phyloP scores from a whole-genome alignment of 37 sponge, comb jelly and placozoan species.

The Axinella damicornis region DNA sequence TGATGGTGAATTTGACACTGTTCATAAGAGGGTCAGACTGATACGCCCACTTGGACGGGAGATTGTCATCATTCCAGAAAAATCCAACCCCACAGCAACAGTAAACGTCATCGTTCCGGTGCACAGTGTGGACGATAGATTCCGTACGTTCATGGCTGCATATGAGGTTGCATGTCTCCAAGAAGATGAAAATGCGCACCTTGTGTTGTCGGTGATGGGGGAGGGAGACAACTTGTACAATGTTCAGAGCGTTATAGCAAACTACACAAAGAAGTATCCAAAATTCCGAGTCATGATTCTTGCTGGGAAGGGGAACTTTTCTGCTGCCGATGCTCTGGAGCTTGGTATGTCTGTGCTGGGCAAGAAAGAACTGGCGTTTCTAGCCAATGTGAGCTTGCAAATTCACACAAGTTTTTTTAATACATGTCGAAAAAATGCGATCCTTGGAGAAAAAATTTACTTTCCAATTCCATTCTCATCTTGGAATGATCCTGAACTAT shows the following conservation, averaged over 20 bases:
- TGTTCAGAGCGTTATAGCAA: slow-evolving; percentile 1
- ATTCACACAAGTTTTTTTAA: slow-evolving; percentile 16
- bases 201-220: slow-evolving; percentile 34
- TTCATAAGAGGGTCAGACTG: slow-evolving; percentile 11
- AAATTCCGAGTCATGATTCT: slow-evolving; percentile 8
- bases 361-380: slow-evolving; percentile 42
- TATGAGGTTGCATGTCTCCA: slow-evolving; percentile 13
- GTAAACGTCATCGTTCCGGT: slow-evolving; percentile 9
- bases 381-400: slow-evolving; percentile 39
- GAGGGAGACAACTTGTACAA: background rate
- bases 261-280: slow-evolving; percentile 20
- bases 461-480: slow-evolving; percentile 62
- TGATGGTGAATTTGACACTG: background rate
- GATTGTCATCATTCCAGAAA: background rate
- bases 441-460: slow-evolving; percentile 42
- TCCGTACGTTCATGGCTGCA: slow-evolving; percentile 8
- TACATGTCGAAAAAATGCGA: slow-evolving; percentile 49
- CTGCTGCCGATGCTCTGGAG: slow-evolving; percentile 40
- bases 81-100: background rate
- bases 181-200: slow-evolving; percentile 22
- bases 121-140: background rate
- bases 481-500: background rate
- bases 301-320: slow-evolving; percentile 13
- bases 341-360: slow-evolving; percentile 21
- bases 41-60: slow-evolving; percentile 7